Conservation (phyloP, 2,888 invertebrate genomes). For the Drosophila kambysellisi region DNA sequence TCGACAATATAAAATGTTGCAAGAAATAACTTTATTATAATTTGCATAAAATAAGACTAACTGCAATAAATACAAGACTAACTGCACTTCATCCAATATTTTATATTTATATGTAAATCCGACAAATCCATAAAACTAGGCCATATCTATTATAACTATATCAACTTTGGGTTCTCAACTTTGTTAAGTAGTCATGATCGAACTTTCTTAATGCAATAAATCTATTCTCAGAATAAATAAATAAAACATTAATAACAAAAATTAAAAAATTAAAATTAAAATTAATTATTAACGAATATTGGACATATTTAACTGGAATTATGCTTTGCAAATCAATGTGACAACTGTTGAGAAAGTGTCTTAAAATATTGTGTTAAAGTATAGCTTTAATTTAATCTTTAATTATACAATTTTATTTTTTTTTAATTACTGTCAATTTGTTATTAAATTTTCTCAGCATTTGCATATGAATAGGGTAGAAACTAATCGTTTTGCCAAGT, state of each 20-base stretch:
- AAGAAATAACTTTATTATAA: neutral
- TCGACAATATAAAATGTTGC: neutral
- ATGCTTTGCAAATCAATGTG: neutral
- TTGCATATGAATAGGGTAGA: constrained; percentile 8
- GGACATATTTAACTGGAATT: neutral
- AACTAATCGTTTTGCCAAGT: neutral
- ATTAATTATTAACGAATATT: neutral
- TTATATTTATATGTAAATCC: neutral
- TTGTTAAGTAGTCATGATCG: neutral
- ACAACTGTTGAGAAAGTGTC: neutral
- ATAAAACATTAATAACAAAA: neutral
- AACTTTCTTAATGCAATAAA: neutral
- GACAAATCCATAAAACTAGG: neutral
- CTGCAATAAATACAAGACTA: neutral
- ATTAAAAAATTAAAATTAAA: neutral
- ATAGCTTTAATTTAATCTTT: neutral
- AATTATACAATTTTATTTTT: constrained; percentile 3
- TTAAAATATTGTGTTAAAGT: neutral
- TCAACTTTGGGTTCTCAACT: neutral
- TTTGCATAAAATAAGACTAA: neutral
- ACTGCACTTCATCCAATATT: neutral
- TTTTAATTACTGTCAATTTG: neutral
- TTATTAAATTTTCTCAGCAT: neutral
- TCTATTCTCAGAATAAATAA: neutral
- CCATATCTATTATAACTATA: neutral